A percentile compares a stretch with the other conserved stretches of the same genome.
Evolutionary conservation across 2,888 invertebrate species (phyloP).

Genomic region (Chelonus formosanus): DNA sequence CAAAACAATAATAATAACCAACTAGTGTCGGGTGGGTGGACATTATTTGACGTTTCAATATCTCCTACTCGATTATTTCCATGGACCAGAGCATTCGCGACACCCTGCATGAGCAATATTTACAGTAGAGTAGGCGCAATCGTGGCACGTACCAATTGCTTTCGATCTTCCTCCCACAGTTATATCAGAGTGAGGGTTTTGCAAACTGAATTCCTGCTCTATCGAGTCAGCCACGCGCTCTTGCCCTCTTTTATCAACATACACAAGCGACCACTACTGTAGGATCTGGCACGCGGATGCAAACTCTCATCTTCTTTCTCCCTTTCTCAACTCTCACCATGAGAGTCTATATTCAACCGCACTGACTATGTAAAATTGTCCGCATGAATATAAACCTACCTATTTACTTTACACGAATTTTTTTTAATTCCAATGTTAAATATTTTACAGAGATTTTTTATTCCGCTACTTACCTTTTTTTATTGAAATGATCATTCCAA

Average conservation of each 20-base stretch:
- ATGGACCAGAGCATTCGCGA: constrained; percentile 27
- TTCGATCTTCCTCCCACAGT: constrained; percentile 41
- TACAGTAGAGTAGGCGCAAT: constrained; percentile 54
- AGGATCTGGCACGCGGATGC: constrained; percentile 19
- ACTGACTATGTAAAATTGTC: constrained; percentile 30
- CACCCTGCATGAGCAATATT: constrained; percentile 46
- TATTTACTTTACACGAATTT: constrained; percentile 38
- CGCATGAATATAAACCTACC: constrained; percentile 38
- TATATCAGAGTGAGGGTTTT: constrained; percentile 36
- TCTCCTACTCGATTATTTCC: constrained; percentile 39
- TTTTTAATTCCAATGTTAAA: constrained; percentile 13
- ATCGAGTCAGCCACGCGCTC: constrained; percentile 47
- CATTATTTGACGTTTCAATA: constrained; percentile 38
- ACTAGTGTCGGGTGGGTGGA: constrained; percentile 15
- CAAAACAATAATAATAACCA: constrained; percentile 4
- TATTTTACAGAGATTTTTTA: background rate
- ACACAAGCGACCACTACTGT: constrained; percentile 32
- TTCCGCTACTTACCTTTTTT: too few relatives aligned
- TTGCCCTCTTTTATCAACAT: constrained; percentile 47
- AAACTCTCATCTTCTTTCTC: constrained; percentile 26
- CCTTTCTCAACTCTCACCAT: constrained; percentile 30
- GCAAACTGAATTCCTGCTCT: constrained; percentile 48
- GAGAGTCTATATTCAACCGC: constrained; percentile 22
- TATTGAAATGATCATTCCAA: too few relatives aligned
- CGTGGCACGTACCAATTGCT: constrained; percentile 50